A percentile compares a stretch with the other conserved stretches of the same genome.
phyloP scores from a whole-genome alignment of 2,888 invertebrate species.

The Nymphalis c-album region DNA sequence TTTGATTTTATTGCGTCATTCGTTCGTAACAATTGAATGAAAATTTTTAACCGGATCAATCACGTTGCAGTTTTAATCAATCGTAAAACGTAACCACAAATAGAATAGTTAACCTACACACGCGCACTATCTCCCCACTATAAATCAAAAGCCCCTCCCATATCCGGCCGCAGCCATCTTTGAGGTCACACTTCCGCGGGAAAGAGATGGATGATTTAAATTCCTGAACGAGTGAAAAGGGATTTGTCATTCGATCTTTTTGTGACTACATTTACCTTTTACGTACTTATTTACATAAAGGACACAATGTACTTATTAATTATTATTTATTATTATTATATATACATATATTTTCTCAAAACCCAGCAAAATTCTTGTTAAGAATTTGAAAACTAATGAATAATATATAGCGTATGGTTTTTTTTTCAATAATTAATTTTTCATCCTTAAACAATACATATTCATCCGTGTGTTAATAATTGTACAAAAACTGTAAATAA shows the following conservation, averaged over 20 bases:
- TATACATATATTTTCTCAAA: no score
- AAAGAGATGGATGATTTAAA: constrained; percentile 48
- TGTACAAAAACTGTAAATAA: no score
- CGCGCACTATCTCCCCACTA: constrained; percentile 54
- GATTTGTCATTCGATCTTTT: neutral
- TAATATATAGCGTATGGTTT: no score
- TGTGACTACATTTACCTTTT: no score
- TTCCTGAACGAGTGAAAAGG: neutral
- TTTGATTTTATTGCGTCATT: neutral
- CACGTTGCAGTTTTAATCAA: constrained; percentile 28
- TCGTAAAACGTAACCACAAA: constrained; percentile 31
- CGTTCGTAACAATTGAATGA: neutral
- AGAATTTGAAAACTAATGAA: no score
- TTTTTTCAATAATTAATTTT: no score
- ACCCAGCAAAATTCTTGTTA: no score
- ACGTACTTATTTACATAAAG: neutral
- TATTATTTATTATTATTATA: no score
- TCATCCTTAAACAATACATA: no score
- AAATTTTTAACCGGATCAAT: constrained; percentile 9
- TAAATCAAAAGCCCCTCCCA: constrained; percentile 78
- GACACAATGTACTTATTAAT: no score
- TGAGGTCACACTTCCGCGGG: constrained; percentile 75
- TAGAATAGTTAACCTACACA: constrained; percentile 41
- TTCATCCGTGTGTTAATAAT: no score
- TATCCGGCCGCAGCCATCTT: constrained; percentile 78